A percentile compares a stretch with the other conserved stretches of the same genome.
These are phyloP conservation scores for Leuctra nigra DNA, from an alignment of 2,888 invertebrate genomes.

Conservation along the genomic window DNA sequence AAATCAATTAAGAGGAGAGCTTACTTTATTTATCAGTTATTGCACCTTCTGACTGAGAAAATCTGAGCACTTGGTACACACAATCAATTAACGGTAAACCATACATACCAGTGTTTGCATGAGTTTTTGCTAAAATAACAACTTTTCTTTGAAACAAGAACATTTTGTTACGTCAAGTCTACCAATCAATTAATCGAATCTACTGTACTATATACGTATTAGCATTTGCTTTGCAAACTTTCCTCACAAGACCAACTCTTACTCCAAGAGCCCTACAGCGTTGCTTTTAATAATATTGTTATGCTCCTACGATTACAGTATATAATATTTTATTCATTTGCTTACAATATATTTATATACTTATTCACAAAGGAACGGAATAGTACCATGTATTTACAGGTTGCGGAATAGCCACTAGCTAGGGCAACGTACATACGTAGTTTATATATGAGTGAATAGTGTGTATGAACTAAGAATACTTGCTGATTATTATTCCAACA, in stretches of 20 bases:
- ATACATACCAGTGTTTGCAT: background rate
- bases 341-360: slow-evolving; percentile 28
- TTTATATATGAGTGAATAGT: slow-evolving; percentile 9
- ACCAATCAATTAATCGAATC: slow-evolving; percentile 5
- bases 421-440: slow-evolving; percentile 13
- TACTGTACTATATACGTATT: background rate
- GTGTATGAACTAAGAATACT: slow-evolving; percentile 11
- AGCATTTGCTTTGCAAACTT: slow-evolving; percentile 1
- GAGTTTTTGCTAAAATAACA: slow-evolving; percentile 6
- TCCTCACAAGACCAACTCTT: background rate
- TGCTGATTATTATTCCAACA: slow-evolving; percentile 13
- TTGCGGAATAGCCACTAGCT: slow-evolving; percentile 27
- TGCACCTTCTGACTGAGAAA: slow-evolving; percentile 19
- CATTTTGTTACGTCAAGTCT: slow-evolving; percentile 9
- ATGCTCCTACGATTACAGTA: background rate
- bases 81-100: background rate
- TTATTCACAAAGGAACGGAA: slow-evolving; percentile 31
- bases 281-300: too few relatives aligned
- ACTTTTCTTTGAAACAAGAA: slow-evolving; percentile 10
- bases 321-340: slow-evolving; percentile 21
- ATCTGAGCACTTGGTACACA: slow-evolving; percentile 2
- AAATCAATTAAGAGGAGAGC: too few relatives aligned
- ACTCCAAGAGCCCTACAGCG: slow-evolving; percentile 3
- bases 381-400: slow-evolving; percentile 29
- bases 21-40: slow-evolving; percentile 9